phyloP scores from a whole-genome alignment of 1,140 invertebrate genomes.

The Conus ventricosus region DNA sequence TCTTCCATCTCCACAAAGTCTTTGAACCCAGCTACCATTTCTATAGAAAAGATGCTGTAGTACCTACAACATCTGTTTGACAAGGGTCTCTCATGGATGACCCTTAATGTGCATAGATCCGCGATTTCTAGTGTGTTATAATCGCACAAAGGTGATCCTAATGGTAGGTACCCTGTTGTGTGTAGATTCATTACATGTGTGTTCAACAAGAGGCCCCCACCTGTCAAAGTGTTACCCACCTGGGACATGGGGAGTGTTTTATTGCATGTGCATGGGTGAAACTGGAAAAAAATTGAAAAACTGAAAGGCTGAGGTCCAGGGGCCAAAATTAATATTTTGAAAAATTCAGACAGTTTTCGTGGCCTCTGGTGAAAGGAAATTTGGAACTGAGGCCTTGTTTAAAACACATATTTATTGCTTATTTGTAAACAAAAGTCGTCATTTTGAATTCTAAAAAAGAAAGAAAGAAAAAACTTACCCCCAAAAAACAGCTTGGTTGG shows the following conservation, averaged over 20 bases:
- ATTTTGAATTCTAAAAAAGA: no score
- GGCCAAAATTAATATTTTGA: no score
- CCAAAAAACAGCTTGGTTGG: no score
- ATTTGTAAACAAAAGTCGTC: no score
- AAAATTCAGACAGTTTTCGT: no score
- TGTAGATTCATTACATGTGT: background rate
- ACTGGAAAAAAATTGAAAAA: no score
- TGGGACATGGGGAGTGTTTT: background rate
- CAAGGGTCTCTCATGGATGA: background rate
- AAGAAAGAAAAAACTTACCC: no score
- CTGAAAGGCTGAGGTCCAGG: no score
- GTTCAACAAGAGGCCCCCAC: background rate
- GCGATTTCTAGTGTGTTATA: background rate
- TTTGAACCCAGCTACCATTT: background rate
- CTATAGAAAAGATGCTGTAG: background rate
- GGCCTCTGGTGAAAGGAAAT: no score
- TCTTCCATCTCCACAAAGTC: background rate
- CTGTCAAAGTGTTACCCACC: background rate
- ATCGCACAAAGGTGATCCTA: background rate
- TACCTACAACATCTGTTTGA: background rate
- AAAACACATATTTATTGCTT: no score
- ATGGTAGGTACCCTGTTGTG: background rate
- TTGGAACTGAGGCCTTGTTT: no score
- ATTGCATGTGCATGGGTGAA: no score
- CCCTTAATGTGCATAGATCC: background rate